Base-by-base conservation (phyloP, 2,888 invertebrate genomes). In the Clitarchus hookeri region DNA sequence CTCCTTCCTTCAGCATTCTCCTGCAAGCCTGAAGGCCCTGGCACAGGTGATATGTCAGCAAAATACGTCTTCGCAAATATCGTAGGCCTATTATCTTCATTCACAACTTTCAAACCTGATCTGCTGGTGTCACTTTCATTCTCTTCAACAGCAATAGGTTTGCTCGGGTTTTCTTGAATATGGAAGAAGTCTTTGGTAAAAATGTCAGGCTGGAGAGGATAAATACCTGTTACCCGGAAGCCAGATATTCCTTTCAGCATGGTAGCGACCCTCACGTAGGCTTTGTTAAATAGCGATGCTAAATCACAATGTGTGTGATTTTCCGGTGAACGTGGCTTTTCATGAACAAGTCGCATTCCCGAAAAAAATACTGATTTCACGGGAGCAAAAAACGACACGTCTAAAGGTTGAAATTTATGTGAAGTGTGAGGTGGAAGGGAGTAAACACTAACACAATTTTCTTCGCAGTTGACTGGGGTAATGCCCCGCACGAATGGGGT, bases 381-480 rank as follows among this genome's bases (percentile, higher is more conserved):
- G 19, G 88, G 86, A 9, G 48, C 84, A 84, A 86, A 86, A 12
- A 12, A 87, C 16, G 85, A 25, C 13, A 87, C 48, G 65, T 88
- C 87, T n/a, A 88, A 78, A 3, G 87, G 87, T 36, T 88, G 87
- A 13, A 86, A 8, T 36, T 26, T 65, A 65, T 88, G 88, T 6
- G 86, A 86, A 3, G 86, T 84, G 85, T 88, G 88, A 4, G 88
- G 87, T 9, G 87, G 87, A 12, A 88, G n/a, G 16, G 86, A 86
- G 11, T 88, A 19, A 0, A 88, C 0, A 25, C 53, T 16, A 83
- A 88, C 87, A 44, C 84, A 77, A 77, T 86, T 85, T 54, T 84
- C n/a, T 80, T 53, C 8, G 77, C 87, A 87, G 25, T 83, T 85
- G n/a, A n/a, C n/a, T n/a, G n/a, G n/a, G n/a, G n/a, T n/a, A n/a